A percentile compares a stretch with the other conserved stretches of the same genome.
phyloP scores from a whole-genome alignment of 2,888 invertebrate species.

The Meliscaeva auricollis region DNA sequence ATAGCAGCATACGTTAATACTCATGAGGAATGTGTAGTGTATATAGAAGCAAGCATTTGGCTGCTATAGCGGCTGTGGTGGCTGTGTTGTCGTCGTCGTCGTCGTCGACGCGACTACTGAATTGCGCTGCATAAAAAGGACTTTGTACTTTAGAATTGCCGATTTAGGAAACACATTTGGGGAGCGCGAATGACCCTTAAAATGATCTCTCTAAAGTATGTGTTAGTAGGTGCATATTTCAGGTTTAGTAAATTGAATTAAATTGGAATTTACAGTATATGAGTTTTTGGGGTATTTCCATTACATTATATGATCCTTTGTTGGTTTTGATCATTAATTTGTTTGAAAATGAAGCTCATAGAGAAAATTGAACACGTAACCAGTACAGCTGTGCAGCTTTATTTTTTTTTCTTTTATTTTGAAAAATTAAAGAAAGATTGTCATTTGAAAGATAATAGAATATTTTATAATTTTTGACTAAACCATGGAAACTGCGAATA shows the following conservation, averaged over 20 bases:
- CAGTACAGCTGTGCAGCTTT: too few species aligned
- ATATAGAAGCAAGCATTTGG: neutral
- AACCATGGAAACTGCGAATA: too few species aligned
- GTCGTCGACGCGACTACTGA: neutral
- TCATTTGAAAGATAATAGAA: too few species aligned
- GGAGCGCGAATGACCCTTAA: constrained; percentile 67
- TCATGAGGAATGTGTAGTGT: neutral
- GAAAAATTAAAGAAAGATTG: too few species aligned
- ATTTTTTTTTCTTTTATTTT: too few species aligned
- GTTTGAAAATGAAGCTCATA: neutral
- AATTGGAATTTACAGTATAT: constrained; percentile 63
- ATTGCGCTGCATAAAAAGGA: constrained; percentile 12
- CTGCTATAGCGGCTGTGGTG: neutral
- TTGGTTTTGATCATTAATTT: neutral
- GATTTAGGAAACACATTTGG: constrained; percentile 62
- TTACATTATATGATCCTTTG: constrained; percentile 1
- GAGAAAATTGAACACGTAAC: too few species aligned
- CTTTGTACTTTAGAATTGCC: constrained; percentile 45
- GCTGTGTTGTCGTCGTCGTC: neutral
- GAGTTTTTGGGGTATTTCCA: constrained; percentile 37
- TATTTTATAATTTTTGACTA: too few species aligned
- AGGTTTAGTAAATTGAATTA: constrained; percentile 64
- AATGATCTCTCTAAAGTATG: constrained; percentile 60
- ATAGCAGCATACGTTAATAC: neutral
- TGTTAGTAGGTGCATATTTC: constrained; percentile 53